Evolutionary conservation across 2,797 vertebrate genomes (phyloP).

Genomic region (Tachyglossus aculeatus): DNA sequence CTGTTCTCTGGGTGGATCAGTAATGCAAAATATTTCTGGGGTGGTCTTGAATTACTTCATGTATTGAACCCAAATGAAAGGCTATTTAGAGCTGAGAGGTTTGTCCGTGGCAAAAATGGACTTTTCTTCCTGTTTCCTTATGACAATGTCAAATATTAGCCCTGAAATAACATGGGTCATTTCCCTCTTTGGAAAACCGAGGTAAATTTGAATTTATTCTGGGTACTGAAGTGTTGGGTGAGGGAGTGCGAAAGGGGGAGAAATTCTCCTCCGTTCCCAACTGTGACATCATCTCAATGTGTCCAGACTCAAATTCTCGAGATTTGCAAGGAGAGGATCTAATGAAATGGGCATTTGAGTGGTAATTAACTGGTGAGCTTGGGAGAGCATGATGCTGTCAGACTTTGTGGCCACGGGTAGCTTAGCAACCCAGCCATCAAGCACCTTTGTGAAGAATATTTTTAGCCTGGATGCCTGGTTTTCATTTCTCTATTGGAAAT

Average conservation of each 20-base stretch:
- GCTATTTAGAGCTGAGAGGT: neutral
- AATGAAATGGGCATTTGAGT: constrained; percentile 56
- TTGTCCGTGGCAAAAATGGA: neutral
- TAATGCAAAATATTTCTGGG: constrained; percentile 5
- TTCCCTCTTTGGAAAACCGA: constrained; percentile 10
- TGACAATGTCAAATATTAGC: constrained; percentile 10
- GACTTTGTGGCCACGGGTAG: constrained; percentile 48
- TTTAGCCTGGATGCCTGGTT: constrained; percentile 52
- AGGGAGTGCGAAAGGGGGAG: too few species aligned
- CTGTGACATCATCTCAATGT: constrained; percentile 19
- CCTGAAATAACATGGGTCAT: constrained; percentile 4
- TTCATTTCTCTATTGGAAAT: constrained; percentile 37
- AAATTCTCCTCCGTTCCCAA: constrained; percentile 6
- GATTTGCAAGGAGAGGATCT: constrained; percentile 37
- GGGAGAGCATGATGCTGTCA: constrained; percentile 48
- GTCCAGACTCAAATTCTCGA: constrained; percentile 39
- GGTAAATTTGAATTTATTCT: neutral
- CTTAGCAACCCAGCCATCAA: constrained; percentile 52
- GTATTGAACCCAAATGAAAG: constrained; percentile 15
- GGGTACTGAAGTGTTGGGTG: neutral
- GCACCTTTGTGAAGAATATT: constrained; percentile 41
- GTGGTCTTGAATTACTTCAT: constrained; percentile 16
- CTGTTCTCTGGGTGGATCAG: constrained; percentile 1
- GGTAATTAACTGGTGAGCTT: constrained; percentile 45
- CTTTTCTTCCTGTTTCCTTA: neutral